Evolutionary conservation across 2,797 vertebrate genomes (phyloP).

Genomic region (Craterocephalus amniculus): DNA sequence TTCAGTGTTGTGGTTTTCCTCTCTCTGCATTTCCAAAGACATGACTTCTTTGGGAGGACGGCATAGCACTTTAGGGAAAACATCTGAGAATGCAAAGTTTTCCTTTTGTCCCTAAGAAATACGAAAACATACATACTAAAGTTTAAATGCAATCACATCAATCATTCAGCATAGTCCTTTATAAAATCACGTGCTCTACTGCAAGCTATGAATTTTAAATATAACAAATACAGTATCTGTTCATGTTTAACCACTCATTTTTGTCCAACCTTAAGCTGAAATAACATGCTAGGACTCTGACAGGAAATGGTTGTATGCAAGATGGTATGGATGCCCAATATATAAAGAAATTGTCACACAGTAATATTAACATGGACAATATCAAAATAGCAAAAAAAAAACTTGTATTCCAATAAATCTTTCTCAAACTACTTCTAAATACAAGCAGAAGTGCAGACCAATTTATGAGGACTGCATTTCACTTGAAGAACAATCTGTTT

Average conservation of each 20-base stretch:
- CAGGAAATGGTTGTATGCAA: not conserved
- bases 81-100: slow-evolving; percentile 78
- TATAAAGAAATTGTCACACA: too few species aligned
- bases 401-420: too few species aligned
- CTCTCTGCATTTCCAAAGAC: slow-evolving; percentile 63
- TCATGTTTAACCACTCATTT: not conserved
- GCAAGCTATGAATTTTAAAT: not conserved
- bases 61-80: slow-evolving; percentile 89
- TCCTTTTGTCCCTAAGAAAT: slow-evolving; percentile 62
- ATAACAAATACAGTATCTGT: not conserved
- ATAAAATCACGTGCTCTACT: not conserved
- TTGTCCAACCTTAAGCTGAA: too few species aligned
- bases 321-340: too few species aligned
- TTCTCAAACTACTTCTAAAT: too few species aligned
- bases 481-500: too few species aligned
- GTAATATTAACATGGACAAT: too few species aligned
- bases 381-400: too few species aligned
- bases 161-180: not conserved
- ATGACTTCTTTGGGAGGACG: slow-evolving; percentile 88
- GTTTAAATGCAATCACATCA: too few species aligned
- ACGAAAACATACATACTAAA: slow-evolving; percentile 11
- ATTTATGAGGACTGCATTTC: too few species aligned
- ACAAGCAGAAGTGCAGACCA: too few species aligned
- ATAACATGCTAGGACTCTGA: not conserved
- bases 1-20: not conserved